A percentile compares a stretch with the other conserved stretches of the same genome.
These are phyloP conservation scores for Pteropus alecto DNA, from an alignment of 2,113 vertebrate genomes.

Conservation along the genomic window DNA sequence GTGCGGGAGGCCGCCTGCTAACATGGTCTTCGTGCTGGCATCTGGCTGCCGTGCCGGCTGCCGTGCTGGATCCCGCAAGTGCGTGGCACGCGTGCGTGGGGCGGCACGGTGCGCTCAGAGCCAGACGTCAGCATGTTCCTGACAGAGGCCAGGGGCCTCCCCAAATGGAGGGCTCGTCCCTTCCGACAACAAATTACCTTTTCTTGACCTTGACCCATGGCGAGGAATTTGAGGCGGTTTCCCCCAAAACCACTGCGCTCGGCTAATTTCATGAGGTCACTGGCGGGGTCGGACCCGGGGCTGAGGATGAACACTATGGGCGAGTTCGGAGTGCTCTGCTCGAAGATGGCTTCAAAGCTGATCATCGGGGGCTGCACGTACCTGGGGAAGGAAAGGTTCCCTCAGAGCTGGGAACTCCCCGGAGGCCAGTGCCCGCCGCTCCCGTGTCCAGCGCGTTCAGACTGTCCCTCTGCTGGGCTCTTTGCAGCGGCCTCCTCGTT, in stretches of 20 bases:
- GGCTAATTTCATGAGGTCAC: constrained; percentile 93
- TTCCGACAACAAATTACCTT: constrained; percentile 82
- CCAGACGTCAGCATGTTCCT: rapidly evolving
- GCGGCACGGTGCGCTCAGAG: rapidly evolving
- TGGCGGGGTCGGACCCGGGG: constrained; percentile 94
- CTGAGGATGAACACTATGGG: constrained; percentile 97
- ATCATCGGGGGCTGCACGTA: constrained; percentile 96
- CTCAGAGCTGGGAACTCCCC: rapidly evolving
- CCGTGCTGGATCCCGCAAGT: too few relatives aligned
- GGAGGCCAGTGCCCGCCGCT: rapidly evolving
- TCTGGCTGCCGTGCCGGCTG: too few relatives aligned
- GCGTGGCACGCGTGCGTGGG: rapidly evolving
- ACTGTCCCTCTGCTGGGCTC: rapidly evolving
- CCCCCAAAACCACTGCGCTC: constrained; percentile 89
- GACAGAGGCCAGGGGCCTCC: background rate
- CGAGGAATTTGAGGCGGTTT: constrained; percentile 92
- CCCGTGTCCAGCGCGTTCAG: background rate
- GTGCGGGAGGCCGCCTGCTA: too few relatives aligned
- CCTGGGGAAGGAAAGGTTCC: constrained; percentile 72
- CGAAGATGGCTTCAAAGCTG: constrained; percentile 91
- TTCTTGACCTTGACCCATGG: constrained; percentile 98
- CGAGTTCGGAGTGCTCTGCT: constrained; percentile 92
- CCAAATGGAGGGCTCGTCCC: rapidly evolving
- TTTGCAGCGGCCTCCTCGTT: too few relatives aligned
- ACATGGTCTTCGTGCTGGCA: too few relatives aligned